These are phyloP conservation scores for Pampusana beccarii DNA, from an alignment of 2,113 vertebrate species.

Conservation along the genomic window DNA sequence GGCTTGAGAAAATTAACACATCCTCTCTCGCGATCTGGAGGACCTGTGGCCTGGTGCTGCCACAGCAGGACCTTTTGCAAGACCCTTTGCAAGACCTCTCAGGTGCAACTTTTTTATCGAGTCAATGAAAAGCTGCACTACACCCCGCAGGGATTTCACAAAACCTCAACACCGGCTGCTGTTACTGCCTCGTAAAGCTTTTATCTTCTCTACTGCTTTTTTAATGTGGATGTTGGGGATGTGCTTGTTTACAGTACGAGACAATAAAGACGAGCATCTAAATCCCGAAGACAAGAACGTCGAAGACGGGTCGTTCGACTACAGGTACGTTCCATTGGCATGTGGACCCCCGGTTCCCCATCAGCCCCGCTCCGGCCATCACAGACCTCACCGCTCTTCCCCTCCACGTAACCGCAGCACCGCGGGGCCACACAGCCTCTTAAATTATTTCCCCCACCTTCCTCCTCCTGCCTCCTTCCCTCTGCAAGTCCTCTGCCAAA, in stretches of 20 bases:
- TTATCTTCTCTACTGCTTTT: background rate
- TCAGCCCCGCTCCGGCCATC: background rate
- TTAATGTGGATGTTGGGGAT: background rate
- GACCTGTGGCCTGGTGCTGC: background rate
- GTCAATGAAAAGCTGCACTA: background rate
- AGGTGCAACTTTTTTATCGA: fast-evolving
- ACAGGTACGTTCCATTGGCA: slow-evolving; percentile 82
- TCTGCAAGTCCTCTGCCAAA: background rate
- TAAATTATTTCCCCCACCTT: background rate
- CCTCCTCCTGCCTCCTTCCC: slow-evolving; percentile 11
- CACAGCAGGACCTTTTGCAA: background rate
- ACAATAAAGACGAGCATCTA: slow-evolving; percentile 93
- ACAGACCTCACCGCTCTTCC: background rate
- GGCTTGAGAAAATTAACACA: background rate
- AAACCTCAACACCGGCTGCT: background rate
- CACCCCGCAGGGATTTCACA: background rate
- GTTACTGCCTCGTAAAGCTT: background rate
- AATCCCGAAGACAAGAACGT: slow-evolving; percentile 93
- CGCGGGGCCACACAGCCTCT: background rate
- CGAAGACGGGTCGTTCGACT: slow-evolving; percentile 94
- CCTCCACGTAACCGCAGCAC: background rate
- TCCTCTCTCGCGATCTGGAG: background rate
- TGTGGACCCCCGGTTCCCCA: background rate
- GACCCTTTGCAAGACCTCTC: background rate
- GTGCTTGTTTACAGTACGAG: slow-evolving; percentile 80